Percentiles rank a stretch among this genome's conserved stretches.
Conservation (phyloP, 2,797 vertebrate species). For the Saxicola maurus region DNA sequence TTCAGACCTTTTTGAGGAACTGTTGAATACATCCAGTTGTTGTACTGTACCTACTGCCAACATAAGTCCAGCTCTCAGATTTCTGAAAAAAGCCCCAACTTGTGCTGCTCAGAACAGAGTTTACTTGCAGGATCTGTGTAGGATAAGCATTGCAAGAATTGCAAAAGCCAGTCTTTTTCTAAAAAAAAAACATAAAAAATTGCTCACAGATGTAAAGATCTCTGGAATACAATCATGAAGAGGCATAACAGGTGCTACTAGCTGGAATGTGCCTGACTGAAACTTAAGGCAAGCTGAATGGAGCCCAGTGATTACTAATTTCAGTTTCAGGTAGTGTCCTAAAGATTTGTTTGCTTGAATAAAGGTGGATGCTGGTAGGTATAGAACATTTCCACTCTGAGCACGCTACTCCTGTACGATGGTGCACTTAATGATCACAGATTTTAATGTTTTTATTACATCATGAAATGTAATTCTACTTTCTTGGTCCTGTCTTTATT, state of each 20-base stretch:
- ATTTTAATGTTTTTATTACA: conserved; percentile 74
- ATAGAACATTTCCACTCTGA: conserved; percentile 80
- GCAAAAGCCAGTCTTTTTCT: conserved; percentile 49
- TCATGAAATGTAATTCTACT: conserved; percentile 77
- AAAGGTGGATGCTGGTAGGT: conserved; percentile 78
- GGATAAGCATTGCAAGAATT: conserved; percentile 51
- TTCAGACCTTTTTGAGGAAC: conserved; percentile 49
- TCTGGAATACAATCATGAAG: conserved; percentile 31
- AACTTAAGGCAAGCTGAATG: not conserved
- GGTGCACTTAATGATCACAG: conserved; percentile 81
- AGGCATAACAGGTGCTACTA: conserved; percentile 17
- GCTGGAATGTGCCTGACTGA: conserved; percentile 2
- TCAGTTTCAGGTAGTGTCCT: conserved; percentile 24
- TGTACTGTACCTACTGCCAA: conserved; percentile 73
- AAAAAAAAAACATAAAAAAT: not conserved
- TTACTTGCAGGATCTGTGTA: conserved; percentile 59
- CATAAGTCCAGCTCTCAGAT: conserved; percentile 46
- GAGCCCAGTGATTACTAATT: not conserved
- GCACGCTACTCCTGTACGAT: conserved; percentile 77
- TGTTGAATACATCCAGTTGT: conserved; percentile 52
- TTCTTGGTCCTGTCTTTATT: conserved; percentile 46
- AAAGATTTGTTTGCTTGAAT: conserved; percentile 43
- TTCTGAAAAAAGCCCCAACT: conserved; percentile 41
- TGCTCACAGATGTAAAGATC: not conserved
- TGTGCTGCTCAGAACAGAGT: conserved; percentile 72